Evolutionary conservation across 2,888 invertebrate genomes (phyloP).

Genomic region (Mycalesis mineus): DNA sequence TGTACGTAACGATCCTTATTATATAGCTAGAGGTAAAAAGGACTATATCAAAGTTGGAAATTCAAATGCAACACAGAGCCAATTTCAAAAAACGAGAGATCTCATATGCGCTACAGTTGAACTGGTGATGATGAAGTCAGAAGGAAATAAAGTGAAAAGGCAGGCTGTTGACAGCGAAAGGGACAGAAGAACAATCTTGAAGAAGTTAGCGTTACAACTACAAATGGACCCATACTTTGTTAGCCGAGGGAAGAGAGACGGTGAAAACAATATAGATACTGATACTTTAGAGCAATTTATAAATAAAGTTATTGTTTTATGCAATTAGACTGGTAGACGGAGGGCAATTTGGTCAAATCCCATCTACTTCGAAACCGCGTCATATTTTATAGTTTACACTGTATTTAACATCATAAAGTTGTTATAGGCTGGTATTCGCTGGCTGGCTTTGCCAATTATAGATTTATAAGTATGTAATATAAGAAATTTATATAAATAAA

Average conservation of each 20-base stretch:
- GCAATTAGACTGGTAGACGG: constrained; percentile 36
- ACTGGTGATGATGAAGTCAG: constrained; percentile 41
- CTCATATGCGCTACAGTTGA: constrained; percentile 60
- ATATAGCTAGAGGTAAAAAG: constrained; percentile 76
- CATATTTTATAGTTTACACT: no score
- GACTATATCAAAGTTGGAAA: constrained; percentile 39
- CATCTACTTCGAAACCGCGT: no score
- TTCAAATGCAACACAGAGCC: constrained; percentile 35
- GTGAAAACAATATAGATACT: constrained; percentile 31
- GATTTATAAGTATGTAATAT: no score
- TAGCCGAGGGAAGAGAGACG: constrained; percentile 63
- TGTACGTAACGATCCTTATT: constrained; percentile 71
- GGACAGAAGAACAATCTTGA: constrained; percentile 59
- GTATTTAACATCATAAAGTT: no score
- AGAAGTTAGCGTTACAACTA: constrained; percentile 63
- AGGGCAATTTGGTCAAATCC: background rate
- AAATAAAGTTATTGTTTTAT: constrained; percentile 51
- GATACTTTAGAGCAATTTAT: constrained; percentile 51
- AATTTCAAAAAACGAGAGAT: constrained; percentile 52
- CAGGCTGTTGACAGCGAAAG: constrained; percentile 55
- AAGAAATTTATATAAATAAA: background rate
- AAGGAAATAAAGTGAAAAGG: constrained; percentile 47
- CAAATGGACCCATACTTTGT: constrained; percentile 70
- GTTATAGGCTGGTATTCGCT: background rate
- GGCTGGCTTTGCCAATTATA: background rate